Conservation (phyloP, 2,113 vertebrate genomes). For the Ciconia maguari region DNA sequence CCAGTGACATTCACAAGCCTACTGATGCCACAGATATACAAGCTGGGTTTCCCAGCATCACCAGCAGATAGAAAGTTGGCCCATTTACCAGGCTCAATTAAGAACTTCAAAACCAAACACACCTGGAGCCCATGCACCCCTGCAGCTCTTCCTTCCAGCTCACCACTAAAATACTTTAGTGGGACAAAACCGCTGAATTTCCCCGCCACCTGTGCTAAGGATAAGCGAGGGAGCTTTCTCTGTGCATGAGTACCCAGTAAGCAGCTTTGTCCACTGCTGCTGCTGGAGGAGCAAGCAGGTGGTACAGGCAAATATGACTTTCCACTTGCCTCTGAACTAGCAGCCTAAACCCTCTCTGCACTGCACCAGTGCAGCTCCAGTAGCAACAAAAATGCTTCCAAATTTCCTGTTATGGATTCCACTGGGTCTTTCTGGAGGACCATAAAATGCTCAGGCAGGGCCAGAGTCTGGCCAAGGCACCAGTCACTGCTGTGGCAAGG, state of each 20-base stretch:
- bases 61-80: background rate
- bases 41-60: background rate
- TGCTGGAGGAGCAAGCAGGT: fast-evolving
- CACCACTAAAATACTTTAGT: background rate
- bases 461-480: background rate
- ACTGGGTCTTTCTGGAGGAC: background rate
- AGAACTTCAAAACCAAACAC: background rate
- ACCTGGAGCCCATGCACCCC: background rate
- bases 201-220: background rate
- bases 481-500: background rate
- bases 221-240: background rate
- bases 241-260: background rate
- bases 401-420: background rate
- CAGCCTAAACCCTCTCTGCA: background rate
- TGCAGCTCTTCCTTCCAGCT: background rate
- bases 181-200: background rate
- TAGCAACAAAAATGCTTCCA: background rate
- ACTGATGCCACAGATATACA: background rate
- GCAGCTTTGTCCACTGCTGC: background rate
- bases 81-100: background rate
- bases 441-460: background rate
- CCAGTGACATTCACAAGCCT: background rate
- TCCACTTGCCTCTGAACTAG: background rate
- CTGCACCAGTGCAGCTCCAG: background rate
- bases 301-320: background rate